phyloP scores from a whole-genome alignment of 1,140 invertebrate species.

The Phymorhynchus buccinoides region DNA sequence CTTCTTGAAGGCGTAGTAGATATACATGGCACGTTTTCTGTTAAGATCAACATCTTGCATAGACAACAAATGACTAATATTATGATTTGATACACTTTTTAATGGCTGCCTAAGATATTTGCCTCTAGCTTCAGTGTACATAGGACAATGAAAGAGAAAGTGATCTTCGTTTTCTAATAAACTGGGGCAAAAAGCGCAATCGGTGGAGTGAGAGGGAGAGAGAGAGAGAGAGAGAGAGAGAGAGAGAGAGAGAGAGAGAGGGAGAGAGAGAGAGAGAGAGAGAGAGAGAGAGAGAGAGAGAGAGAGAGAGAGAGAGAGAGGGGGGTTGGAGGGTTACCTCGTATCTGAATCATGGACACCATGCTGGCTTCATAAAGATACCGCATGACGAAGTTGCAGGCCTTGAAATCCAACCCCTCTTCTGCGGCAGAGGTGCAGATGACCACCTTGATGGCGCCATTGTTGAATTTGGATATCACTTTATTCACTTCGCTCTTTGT shows the following conservation, averaged over 20 bases:
- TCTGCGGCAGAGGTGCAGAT: slow-evolving; percentile 72
- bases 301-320: not conserved
- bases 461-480: slow-evolving; percentile 55
- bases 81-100: too few species aligned
- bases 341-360: slow-evolving; percentile 71
- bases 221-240: not conserved
- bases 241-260: not conserved
- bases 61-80: too few species aligned
- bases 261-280: not conserved
- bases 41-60: too few species aligned
- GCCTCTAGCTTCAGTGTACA: too few species aligned
- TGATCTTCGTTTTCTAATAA: too few species aligned
- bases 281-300: not conserved
- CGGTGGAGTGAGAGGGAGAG: not conserved
- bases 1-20: too few species aligned
- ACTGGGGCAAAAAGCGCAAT: too few species aligned
- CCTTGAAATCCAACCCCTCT: slow-evolving; percentile 71
- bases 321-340: slow-evolving; percentile 56
- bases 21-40: too few species aligned
- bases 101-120: too few species aligned
- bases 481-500: slow-evolving; percentile 60
- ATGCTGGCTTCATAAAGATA: slow-evolving; percentile 72
- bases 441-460: slow-evolving; percentile 61
- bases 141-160: too few species aligned
- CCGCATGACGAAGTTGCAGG: slow-evolving; percentile 71